Percentiles rank a stretch among this genome's conserved stretches.
Conservation (phyloP, 1,140 invertebrate species). For the Cydia pomonella region DNA sequence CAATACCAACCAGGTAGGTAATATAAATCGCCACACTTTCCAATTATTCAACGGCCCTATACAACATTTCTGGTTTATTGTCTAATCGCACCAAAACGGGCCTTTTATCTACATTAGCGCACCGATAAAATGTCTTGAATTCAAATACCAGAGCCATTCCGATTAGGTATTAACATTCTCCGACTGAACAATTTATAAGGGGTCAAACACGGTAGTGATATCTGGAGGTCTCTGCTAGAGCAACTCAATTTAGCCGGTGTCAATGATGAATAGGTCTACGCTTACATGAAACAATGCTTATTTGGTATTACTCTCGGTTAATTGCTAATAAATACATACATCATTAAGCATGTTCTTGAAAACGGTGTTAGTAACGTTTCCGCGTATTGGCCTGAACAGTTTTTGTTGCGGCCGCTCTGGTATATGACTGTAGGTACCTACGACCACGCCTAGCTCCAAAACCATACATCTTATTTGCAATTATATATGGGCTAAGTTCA, state of each 20-base stretch:
- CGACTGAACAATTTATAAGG: not conserved
- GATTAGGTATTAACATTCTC: slow-evolving; percentile 2
- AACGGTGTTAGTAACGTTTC: slow-evolving; percentile 15
- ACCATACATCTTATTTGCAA: not conserved
- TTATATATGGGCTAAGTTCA: not conserved
- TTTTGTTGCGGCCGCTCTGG: not conserved
- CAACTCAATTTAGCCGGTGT: slow-evolving; percentile 12
- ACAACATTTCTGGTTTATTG: slow-evolving; percentile 19
- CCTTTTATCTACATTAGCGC: not conserved
- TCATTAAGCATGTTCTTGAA: slow-evolving; percentile 28
- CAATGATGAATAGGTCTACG: slow-evolving; percentile 34
- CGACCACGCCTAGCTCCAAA: not conserved
- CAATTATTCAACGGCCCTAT: slow-evolving; percentile 10
- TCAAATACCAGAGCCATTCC: slow-evolving; percentile 2
- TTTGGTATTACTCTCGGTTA: slow-evolving; percentile 26
- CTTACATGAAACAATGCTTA: slow-evolving; percentile 34
- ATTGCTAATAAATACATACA: slow-evolving; percentile 23
- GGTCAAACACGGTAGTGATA: slow-evolving; percentile 9
- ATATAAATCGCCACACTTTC: slow-evolving; percentile 8
- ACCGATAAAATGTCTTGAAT: slow-evolving; percentile 12
- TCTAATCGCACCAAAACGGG: slow-evolving; percentile 14
- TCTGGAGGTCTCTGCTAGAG: not conserved
- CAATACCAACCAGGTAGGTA: not conserved
- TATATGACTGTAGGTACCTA: not conserved
- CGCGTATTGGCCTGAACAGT: not conserved